These are phyloP conservation scores for Solea solea DNA, from an alignment of 2,113 vertebrate species.

Conservation along the genomic window DNA sequence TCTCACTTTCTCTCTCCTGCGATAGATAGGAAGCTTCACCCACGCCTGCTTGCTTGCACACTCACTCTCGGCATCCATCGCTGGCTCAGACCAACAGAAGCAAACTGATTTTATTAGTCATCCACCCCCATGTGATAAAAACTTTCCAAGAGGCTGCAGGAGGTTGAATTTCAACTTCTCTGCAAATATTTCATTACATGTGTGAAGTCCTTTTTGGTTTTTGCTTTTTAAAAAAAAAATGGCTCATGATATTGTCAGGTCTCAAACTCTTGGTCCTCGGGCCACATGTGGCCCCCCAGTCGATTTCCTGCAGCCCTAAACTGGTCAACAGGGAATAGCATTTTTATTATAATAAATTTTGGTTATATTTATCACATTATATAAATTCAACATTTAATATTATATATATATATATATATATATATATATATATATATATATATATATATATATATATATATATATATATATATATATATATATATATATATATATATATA, in stretches of 20 bases:
- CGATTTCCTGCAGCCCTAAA: too few relatives aligned
- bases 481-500: too few relatives aligned
- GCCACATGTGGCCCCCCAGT: too few relatives aligned
- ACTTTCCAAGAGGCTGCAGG: constrained; percentile 52
- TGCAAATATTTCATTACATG: constrained; percentile 16
- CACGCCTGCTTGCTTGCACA: constrained; percentile 64
- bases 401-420: too few relatives aligned
- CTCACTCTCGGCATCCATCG: constrained; percentile 53
- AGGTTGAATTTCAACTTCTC: constrained; percentile 39
- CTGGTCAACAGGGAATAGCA: too few relatives aligned
- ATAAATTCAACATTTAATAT: too few relatives aligned
- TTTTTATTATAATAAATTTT: too few relatives aligned
- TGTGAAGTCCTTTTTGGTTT: not conserved
- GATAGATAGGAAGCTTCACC: constrained; percentile 69
- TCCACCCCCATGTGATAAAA: constrained; percentile 65
- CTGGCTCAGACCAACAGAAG: constrained; percentile 62
- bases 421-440: too few relatives aligned
- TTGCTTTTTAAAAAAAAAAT: not conserved
- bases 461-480: too few relatives aligned
- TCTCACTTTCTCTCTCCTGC: constrained; percentile 64
- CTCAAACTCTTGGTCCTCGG: too few relatives aligned
- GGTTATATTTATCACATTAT: too few relatives aligned
- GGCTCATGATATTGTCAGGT: not conserved
- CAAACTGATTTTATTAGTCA: constrained; percentile 70
- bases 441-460: too few relatives aligned